A percentile compares a stretch with the other conserved stretches of the same genome.
phyloP scores from a whole-genome alignment of 2,113 vertebrate genomes.

The Petromus typicus region DNA sequence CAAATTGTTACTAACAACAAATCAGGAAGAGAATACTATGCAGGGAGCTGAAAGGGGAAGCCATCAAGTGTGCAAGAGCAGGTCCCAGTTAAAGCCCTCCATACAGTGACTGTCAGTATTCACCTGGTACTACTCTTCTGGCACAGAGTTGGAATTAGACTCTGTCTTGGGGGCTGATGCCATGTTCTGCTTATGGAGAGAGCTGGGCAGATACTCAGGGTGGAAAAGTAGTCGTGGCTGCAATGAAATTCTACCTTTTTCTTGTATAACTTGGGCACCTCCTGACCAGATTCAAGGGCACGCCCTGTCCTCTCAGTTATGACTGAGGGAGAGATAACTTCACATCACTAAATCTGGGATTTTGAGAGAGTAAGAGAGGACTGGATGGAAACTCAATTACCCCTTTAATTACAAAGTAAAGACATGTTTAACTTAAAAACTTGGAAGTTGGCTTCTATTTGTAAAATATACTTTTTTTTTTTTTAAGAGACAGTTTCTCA shows the following conservation, averaged over 20 bases:
- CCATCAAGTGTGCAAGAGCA: not conserved
- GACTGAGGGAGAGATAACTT: not conserved
- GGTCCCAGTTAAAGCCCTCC: not conserved
- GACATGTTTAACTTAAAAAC: not conserved
- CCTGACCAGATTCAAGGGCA: not conserved
- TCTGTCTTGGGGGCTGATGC: not conserved
- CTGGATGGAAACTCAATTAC: not conserved
- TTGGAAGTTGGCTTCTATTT: not conserved
- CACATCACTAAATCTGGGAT: not conserved
- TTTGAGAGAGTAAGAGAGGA: slow-evolving; percentile 30
- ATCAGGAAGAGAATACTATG: not conserved
- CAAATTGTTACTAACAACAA: not conserved
- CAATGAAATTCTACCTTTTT: not conserved
- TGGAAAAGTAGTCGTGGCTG: not conserved
- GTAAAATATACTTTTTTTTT: not conserved
- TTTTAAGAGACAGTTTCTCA: not conserved
- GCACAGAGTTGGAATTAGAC: not conserved
- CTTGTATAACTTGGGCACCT: not conserved
- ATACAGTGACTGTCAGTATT: not conserved
- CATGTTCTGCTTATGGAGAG: not conserved
- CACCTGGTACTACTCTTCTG: not conserved
- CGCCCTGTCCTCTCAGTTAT: not conserved
- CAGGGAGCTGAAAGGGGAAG: not conserved
- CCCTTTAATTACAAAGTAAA: not conserved
- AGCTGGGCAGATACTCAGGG: not conserved